phyloP scores from a whole-genome alignment of 2,888 invertebrate species.

The Chelonus formosanus region DNA sequence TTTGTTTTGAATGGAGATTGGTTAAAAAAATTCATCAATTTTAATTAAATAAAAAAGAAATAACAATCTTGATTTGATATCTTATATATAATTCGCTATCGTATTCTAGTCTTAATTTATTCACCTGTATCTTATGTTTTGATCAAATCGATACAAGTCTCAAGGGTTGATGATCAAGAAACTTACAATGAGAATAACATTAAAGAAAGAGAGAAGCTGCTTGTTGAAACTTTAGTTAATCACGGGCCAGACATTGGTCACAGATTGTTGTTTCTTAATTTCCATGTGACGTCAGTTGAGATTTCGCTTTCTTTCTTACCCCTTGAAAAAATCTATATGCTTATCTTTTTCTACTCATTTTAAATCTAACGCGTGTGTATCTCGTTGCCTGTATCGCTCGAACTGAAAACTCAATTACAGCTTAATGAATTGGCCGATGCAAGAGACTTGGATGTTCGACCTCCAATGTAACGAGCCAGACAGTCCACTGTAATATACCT shows the following conservation, averaged over 20 bases:
- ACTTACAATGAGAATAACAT: not conserved
- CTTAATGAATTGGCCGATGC: conserved; percentile 62
- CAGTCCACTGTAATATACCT: conserved; percentile 31
- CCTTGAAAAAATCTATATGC: conserved; percentile 7
- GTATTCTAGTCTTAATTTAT: conserved; percentile 21
- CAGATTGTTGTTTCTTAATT: conserved; percentile 60
- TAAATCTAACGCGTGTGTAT: conserved; percentile 52
- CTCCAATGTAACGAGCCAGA: conserved; percentile 40
- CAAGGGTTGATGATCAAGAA: conserved; percentile 16
- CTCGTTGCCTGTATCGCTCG: conserved; percentile 56
- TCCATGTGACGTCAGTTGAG: conserved; percentile 39
- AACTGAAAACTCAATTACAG: conserved; percentile 65
- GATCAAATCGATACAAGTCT: conserved; percentile 24
- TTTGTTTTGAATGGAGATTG: too few relatives aligned
- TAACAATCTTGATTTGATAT: conserved; percentile 8
- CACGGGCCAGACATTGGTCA: conserved; percentile 61
- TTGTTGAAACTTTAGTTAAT: conserved; percentile 64
- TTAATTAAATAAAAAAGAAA: not conserved
- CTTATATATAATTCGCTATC: conserved; percentile 15
- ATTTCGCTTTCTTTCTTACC: conserved; percentile 4
- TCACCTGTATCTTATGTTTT: conserved; percentile 23
- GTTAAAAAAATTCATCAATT: too few relatives aligned
- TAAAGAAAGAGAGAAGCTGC: conserved; percentile 37
- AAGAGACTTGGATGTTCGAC: conserved; percentile 41
- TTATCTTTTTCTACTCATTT: conserved; percentile 27